Evolutionary conservation across 2,888 invertebrate species (phyloP).

Genomic region (Apamea crenata): DNA sequence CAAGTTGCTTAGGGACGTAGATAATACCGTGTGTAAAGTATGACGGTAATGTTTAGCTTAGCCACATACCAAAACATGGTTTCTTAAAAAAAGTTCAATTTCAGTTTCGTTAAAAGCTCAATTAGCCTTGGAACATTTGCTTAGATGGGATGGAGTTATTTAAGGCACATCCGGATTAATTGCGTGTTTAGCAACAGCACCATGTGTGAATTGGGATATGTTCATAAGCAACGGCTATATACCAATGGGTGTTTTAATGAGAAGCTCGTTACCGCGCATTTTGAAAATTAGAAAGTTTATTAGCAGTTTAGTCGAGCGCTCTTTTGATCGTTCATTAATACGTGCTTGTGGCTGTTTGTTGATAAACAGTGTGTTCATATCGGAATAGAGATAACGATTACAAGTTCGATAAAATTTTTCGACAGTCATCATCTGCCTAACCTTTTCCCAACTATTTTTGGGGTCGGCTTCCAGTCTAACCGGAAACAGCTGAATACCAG

Average conservation of each 20-base stretch:
- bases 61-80: slow-evolving; percentile 28
- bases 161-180: slow-evolving; percentile 47
- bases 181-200: slow-evolving; percentile 37
- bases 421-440: background rate
- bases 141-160: slow-evolving; percentile 36
- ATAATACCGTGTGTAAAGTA: slow-evolving; percentile 62
- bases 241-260: slow-evolving; percentile 32
- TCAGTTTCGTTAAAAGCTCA: slow-evolving; percentile 49
- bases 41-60: slow-evolving; percentile 66
- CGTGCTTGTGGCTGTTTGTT: slow-evolving; percentile 46
- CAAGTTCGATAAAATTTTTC: background rate
- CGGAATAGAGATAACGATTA: slow-evolving; percentile 12
- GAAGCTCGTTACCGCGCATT: slow-evolving; percentile 35
- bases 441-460: background rate
- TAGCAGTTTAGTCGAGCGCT: slow-evolving; percentile 22
- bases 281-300: slow-evolving; percentile 16
- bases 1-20: slow-evolving; percentile 74
- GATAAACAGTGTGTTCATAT: slow-evolving; percentile 50
- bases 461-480: background rate
- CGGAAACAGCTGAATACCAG: background rate
- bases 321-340: slow-evolving; percentile 46
- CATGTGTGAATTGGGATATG: slow-evolving; percentile 34
- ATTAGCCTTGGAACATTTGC: slow-evolving; percentile 40
- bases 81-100: slow-evolving; percentile 5
- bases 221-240: slow-evolving; percentile 10